Conservation (phyloP, 2,888 invertebrate genomes). For the Troides helena region DNA sequence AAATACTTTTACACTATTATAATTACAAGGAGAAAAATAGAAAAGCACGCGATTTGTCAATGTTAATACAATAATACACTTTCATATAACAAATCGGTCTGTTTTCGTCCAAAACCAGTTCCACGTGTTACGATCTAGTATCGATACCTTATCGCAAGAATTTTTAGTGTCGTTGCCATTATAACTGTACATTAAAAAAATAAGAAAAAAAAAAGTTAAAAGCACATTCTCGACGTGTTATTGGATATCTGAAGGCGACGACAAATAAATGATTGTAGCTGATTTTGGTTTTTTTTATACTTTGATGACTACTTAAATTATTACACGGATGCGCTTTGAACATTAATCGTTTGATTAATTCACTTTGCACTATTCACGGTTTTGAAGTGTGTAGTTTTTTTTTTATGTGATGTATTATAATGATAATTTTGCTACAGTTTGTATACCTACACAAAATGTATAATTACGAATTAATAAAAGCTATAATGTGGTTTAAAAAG, state of each 20-base stretch:
- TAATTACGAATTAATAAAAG: not conserved
- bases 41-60: not conserved
- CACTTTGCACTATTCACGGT: not conserved
- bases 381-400: not conserved
- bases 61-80: slow-evolving; percentile 5
- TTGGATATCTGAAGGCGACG: slow-evolving; percentile 11
- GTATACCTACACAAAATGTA: not conserved
- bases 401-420: not conserved
- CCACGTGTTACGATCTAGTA: slow-evolving; percentile 9
- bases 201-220: slow-evolving; percentile 6
- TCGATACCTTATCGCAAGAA: slow-evolving; percentile 10
- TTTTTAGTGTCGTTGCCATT: slow-evolving; percentile 21
- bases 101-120: slow-evolving; percentile 20
- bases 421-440: not conserved
- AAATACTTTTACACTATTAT: slow-evolving; percentile 16
- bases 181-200: slow-evolving; percentile 26
- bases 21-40: slow-evolving; percentile 9
- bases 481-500: no score
- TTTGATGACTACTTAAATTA: slow-evolving; percentile 13
- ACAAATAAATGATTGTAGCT: slow-evolving; percentile 13
- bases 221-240: slow-evolving; percentile 14
- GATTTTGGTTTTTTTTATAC: slow-evolving; percentile 1
- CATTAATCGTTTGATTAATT: slow-evolving; percentile 18
- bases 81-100: slow-evolving; percentile 14
- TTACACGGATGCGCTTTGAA: slow-evolving; percentile 17